Conservation (phyloP, 1,140 invertebrate species). For the Trachelipus rathkii region DNA sequence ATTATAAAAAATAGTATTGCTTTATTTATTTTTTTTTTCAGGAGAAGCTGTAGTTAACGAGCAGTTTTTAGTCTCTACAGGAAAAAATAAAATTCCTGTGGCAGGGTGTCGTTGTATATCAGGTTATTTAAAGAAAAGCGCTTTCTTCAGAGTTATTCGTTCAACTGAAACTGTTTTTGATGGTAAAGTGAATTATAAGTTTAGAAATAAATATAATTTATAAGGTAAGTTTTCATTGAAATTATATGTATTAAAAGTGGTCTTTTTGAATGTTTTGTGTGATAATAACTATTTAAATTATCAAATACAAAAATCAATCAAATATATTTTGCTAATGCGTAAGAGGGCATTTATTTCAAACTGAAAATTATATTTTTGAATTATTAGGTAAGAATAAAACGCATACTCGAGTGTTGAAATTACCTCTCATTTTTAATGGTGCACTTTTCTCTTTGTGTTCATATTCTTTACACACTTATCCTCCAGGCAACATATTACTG, state of each 20-base stretch:
- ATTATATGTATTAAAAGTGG: no score
- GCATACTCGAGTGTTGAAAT: no score
- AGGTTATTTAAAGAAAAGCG: conserved; percentile 68
- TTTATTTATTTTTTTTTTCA: conserved; percentile 47
- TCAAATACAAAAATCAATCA: no score
- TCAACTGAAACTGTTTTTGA: conserved; percentile 65
- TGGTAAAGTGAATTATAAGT: conserved; percentile 56
- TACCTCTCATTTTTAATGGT: no score
- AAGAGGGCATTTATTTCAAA: no score
- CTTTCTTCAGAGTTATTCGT: conserved; percentile 66
- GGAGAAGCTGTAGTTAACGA: conserved; percentile 83
- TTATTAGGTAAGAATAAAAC: background rate
- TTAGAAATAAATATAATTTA: background rate
- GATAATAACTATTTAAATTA: no score
- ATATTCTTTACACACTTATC: no score
- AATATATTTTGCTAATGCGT: no score
- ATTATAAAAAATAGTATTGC: background rate
- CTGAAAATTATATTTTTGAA: background rate
- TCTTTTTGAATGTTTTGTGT: no score
- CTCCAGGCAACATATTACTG: no score
- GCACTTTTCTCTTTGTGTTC: no score
- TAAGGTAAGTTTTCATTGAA: background rate
- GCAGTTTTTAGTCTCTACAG: conserved; percentile 75
- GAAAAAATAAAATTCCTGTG: conserved; percentile 74
- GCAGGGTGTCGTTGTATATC: conserved; percentile 81